Percentiles rank a stretch among this genome's conserved stretches.
Conservation (phyloP, 2,113 vertebrate species). For the Blennius ocellaris region DNA sequence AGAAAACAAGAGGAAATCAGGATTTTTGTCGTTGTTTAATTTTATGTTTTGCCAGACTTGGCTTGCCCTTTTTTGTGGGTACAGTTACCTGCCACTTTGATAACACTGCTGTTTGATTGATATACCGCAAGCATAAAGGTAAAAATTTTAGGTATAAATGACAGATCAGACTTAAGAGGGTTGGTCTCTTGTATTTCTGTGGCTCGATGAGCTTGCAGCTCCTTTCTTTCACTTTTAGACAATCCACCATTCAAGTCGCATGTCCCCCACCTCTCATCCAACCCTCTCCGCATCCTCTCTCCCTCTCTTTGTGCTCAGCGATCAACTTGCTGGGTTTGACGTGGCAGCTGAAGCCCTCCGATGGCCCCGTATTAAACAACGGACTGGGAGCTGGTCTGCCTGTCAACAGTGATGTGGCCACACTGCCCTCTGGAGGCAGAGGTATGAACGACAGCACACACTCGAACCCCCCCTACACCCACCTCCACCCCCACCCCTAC, state of each 20-base stretch:
- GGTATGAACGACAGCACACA: constrained; percentile 83
- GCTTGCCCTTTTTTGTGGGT: constrained; percentile 6
- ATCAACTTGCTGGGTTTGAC: constrained; percentile 98
- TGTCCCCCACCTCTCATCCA: not conserved
- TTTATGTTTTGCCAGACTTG: constrained; percentile 42
- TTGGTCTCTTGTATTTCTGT: constrained; percentile 24
- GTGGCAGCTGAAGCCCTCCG: constrained; percentile 96
- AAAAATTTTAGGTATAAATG: constrained; percentile 34
- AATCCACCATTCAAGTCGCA: constrained; percentile 21
- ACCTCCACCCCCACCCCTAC: not conserved
- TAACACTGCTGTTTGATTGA: constrained; percentile 37
- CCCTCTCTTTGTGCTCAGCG: constrained; percentile 82
- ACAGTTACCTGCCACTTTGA: constrained; percentile 36
- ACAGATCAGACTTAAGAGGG: constrained; percentile 38
- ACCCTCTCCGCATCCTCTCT: constrained; percentile 58
- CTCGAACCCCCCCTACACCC: constrained; percentile 1
- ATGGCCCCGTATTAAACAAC: constrained; percentile 94
- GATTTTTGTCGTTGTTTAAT: constrained; percentile 49
- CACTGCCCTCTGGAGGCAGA: constrained; percentile 95
- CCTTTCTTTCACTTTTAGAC: constrained; percentile 17
- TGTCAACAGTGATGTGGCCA: constrained; percentile 90
- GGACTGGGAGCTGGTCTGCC: constrained; percentile 90
- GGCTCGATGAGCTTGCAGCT: constrained; percentile 55
- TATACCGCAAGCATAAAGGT: constrained; percentile 19
- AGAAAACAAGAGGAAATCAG: constrained; percentile 13